Conservation (phyloP, 2,113 vertebrate species). For the Limanda limanda region DNA sequence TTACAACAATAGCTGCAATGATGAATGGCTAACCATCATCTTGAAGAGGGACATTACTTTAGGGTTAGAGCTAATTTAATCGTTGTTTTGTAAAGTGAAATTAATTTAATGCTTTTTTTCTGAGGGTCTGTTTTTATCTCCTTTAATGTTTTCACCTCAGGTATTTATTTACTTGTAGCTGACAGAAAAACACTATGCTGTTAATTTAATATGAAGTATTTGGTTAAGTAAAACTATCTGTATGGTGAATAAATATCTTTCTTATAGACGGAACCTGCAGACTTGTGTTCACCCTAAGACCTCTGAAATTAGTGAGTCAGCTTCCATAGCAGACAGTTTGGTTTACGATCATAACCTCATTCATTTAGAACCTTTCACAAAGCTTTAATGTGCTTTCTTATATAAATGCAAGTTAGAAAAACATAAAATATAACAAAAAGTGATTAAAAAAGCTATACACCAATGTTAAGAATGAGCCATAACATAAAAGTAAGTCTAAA, state of each 20-base stretch:
- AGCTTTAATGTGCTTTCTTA: background rate
- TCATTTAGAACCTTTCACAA: background rate
- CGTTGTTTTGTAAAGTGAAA: constrained; percentile 7
- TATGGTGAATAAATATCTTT: background rate
- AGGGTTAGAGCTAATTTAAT: background rate
- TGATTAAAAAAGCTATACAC: background rate
- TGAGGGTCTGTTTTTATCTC: constrained; percentile 11
- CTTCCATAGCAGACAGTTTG: background rate
- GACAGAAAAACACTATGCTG: too few species aligned
- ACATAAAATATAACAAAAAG: background rate
- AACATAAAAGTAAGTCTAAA: background rate
- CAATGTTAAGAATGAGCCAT: background rate
- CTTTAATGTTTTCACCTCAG: background rate
- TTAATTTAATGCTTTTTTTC: constrained; percentile 4
- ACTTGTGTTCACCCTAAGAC: background rate
- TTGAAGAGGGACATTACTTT: background rate
- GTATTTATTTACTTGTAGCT: too few species aligned
- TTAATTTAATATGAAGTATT: too few species aligned
- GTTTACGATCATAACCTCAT: background rate
- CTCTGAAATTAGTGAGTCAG: background rate
- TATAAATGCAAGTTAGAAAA: background rate
- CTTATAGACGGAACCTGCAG: background rate
- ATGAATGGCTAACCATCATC: background rate
- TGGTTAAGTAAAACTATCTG: too few species aligned
- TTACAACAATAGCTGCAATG: background rate